phyloP scores from a whole-genome alignment of 2,888 invertebrate species.

The Stenurella melanura region DNA sequence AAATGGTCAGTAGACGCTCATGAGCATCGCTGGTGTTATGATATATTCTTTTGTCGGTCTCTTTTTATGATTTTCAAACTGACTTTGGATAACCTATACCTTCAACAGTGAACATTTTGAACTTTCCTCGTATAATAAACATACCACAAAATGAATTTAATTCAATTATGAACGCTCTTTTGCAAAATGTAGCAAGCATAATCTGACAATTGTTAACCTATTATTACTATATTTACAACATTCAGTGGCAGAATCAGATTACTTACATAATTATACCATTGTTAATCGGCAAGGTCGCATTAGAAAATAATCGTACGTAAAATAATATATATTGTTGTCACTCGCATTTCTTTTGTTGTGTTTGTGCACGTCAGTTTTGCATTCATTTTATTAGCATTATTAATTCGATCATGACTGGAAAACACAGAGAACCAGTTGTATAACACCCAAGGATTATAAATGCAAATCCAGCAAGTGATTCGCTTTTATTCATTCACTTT shows the following conservation, averaged over 20 bases:
- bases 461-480: constrained; percentile 2
- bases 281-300: constrained; percentile 14
- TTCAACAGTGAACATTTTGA: not conserved
- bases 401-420: constrained; percentile 15
- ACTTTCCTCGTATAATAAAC: not conserved
- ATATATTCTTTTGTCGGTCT: too few species aligned
- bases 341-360: not conserved
- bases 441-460: constrained; percentile 21
- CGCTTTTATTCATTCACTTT: not conserved
- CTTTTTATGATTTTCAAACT: too few species aligned
- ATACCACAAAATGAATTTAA: not conserved
- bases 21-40: too few species aligned
- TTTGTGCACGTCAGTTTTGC: not conserved
- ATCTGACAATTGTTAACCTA: not conserved
- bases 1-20: too few species aligned
- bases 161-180: not conserved
- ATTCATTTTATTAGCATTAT: constrained; percentile 18
- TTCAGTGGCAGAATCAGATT: not conserved
- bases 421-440: constrained; percentile 36
- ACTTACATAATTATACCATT: not conserved
- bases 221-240: not conserved
- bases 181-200: not conserved
- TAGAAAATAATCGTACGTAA: constrained; percentile 4
- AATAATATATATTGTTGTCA: not conserved
- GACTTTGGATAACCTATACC: too few species aligned